Conservation (phyloP, 92 coral and sea anemone genomes). For the Diadumene lineata region DNA sequence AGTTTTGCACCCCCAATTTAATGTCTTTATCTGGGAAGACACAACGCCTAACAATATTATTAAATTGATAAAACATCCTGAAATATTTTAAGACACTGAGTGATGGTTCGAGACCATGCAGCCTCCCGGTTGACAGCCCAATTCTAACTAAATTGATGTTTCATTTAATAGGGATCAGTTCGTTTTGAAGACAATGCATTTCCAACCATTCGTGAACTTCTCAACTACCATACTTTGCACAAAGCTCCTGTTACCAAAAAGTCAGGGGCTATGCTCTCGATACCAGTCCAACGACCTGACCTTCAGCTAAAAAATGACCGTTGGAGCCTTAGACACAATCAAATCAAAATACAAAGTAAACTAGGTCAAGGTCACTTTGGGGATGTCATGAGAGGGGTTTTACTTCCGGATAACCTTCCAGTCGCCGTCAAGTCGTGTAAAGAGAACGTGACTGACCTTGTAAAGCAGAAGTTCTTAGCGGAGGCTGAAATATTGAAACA, state of each 20-base stretch:
- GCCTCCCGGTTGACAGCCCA: no score
- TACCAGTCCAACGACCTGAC: conserved; percentile 45
- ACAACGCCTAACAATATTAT: no score
- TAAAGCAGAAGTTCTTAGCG: conserved; percentile 83
- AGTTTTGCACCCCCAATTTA: no score
- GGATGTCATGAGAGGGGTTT: conserved; percentile 89
- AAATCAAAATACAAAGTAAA: conserved; percentile 54
- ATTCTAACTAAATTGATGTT: background rate
- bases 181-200: conserved; percentile 90
- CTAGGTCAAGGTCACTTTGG: conserved; percentile 98
- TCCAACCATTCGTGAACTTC: conserved; percentile 74
- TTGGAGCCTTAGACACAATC: conserved; percentile 71
- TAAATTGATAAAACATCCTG: no score
- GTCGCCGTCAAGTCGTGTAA: conserved; percentile 93
- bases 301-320: conserved; percentile 41
- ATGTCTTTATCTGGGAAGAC: no score
- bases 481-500: conserved; percentile 94
- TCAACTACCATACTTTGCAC: conserved; percentile 72
- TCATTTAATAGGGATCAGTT: conserved; percentile 54
- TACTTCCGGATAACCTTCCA: conserved; percentile 59
- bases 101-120: no score
- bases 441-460: conserved; percentile 63
- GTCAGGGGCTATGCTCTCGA: conserved; percentile 66
- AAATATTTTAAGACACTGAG: no score
- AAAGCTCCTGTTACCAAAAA: conserved; percentile 79